phyloP scores from a whole-genome alignment of 2,113 vertebrate genomes.

The Eubucco bourcierii region DNA sequence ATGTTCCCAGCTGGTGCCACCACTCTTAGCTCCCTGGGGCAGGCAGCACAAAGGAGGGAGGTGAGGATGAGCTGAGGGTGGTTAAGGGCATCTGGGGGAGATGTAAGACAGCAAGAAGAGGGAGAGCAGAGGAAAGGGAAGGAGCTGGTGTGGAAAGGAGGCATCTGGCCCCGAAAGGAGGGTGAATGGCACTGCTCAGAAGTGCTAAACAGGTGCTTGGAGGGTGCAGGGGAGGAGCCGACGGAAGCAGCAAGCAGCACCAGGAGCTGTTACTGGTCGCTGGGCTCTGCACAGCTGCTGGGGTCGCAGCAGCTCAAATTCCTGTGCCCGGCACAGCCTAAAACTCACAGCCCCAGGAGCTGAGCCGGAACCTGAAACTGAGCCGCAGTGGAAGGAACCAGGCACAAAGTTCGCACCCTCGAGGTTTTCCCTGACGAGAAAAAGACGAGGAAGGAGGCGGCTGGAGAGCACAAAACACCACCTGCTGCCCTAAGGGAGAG shows the following conservation, averaged over 20 bases:
- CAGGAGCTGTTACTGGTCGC: fast-evolving
- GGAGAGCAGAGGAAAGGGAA: background rate
- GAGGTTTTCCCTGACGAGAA: background rate
- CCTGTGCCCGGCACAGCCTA: fast-evolving
- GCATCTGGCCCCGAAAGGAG: background rate
- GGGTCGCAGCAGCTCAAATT: background rate
- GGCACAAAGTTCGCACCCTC: fast-evolving
- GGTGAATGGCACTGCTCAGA: fast-evolving
- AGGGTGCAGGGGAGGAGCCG: background rate
- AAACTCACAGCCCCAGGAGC: background rate
- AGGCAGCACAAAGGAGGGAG: background rate
- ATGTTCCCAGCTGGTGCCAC: fast-evolving
- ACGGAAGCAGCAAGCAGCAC: background rate
- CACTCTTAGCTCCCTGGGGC: fast-evolving
- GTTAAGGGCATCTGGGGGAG: background rate
- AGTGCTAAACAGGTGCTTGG: fast-evolving
- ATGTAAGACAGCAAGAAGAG: fast-evolving
- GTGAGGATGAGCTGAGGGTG: background rate
- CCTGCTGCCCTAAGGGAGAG: background rate
- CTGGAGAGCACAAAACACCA: background rate
- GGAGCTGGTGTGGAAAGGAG: background rate
- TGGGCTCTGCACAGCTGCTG: fast-evolving
- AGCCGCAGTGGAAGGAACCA: fast-evolving
- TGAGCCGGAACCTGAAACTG: fast-evolving
- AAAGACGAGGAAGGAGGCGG: fast-evolving